Evolutionary conservation across 2,797 vertebrate species (phyloP), one percentile per base, ranked within the genome.

Genomic region (Hydrolagus colliei): DNA sequence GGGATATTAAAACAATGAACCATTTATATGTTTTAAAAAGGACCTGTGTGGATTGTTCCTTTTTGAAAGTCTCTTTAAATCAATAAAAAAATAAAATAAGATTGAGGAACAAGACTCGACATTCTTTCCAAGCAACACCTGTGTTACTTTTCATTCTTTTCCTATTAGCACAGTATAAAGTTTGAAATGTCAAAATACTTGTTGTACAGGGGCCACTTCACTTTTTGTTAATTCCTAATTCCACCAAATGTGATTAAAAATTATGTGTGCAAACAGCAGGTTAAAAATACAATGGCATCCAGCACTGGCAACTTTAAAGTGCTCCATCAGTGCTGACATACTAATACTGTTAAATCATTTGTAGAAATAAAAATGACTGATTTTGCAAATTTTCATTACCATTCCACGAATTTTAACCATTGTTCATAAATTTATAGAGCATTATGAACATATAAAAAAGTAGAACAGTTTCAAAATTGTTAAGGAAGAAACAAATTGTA

Each of bases 51-150:
- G 62, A 80, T 80, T 80, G 22, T 61, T 67, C 27, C 35, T 65
- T 82, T 82, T 68, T 82, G 79, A 68, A 82, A 65, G 65, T 32
- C 35, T 10, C 35, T 79, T 68, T 18, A 68, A 82, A 63, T 79
- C 59, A 78, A 80, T 80, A 68, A 82, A 82, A 79, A 82, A 82
- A 82, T 67, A 71, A 71, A 71, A 68, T 75, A 75, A 20, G 35
- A 82, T 82, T 35, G 14, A 82, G 27, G 63, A 68, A 67, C 18
- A 82, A 65, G 32, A 18, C 20, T 82, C 16, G 10, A 82, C 27
- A 27, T 82, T 68, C 22, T 80, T 65, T 67, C 32, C 78, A 41
- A 82, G 63, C 61, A 82, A 65, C 63, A 82, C 62, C 79, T 82
- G 79, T 41, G 14, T 27, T 35, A 68, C 27, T 82, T 52, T 67